A percentile compares a stretch with the other conserved stretches of the same genome.
Conservation (phyloP, 2,888 invertebrate species). For the Megamerina dolium region DNA sequence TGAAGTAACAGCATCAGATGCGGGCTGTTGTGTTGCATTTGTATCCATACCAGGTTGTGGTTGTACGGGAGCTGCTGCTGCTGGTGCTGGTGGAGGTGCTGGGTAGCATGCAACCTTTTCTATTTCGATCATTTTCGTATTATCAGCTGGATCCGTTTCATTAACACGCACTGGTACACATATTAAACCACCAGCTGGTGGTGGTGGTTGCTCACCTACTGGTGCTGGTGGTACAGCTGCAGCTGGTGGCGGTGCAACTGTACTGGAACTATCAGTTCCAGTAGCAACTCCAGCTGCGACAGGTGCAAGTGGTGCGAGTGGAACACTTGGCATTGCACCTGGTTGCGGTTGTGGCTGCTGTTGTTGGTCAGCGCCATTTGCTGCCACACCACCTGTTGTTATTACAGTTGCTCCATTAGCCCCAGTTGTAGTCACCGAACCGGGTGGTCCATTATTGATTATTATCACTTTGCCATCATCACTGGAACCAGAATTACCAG, state of each 20-base stretch:
- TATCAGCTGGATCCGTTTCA: conserved; percentile 45
- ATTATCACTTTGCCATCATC: conserved; percentile 44
- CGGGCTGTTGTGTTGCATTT: conserved; percentile 8
- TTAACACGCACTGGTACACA: conserved; percentile 43
- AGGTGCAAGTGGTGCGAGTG: conserved; percentile 25
- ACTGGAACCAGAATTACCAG: conserved; percentile 25
- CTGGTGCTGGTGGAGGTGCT: conserved; percentile 32
- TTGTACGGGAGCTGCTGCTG: conserved; percentile 23
- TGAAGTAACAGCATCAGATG: conserved; percentile 4
- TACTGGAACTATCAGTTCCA: conserved; percentile 9
- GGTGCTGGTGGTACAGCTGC: conserved; percentile 13
- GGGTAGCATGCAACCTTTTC: conserved; percentile 46
- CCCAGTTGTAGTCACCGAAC: conserved; percentile 31
- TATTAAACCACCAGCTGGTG: conserved; percentile 39
- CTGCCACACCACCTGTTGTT: conserved; percentile 23
- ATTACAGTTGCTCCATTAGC: conserved; percentile 28
- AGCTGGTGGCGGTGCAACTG: conserved; percentile 12
- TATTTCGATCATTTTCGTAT: conserved; percentile 39
- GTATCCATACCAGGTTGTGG: conserved; percentile 25
- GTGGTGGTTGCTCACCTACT: conserved; percentile 22
- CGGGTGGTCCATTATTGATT: conserved; percentile 42
- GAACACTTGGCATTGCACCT: conserved; percentile 19
- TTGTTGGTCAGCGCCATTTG: conserved; percentile 19
- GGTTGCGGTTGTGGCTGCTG: conserved; percentile 19
- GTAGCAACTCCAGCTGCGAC: conserved; percentile 12